Evolutionary conservation across 30 jellyfish, hydroid and myxozoan genomes (phyloP).

Genomic region (Catostylus mosaicus): DNA sequence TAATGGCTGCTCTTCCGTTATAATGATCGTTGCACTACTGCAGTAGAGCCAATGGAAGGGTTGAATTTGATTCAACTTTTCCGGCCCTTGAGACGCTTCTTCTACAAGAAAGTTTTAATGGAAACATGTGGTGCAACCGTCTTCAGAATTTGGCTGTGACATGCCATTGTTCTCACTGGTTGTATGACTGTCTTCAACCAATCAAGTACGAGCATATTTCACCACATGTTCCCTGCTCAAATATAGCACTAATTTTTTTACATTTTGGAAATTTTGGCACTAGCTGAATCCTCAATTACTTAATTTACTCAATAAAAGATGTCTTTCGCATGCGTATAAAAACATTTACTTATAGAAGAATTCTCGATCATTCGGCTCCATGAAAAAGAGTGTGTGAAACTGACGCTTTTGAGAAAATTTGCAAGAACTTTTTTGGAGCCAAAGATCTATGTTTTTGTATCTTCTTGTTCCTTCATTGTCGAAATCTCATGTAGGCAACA

Average conservation of each 20-base stretch:
- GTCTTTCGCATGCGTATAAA: not conserved
- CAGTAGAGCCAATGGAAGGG: conserved; percentile 23
- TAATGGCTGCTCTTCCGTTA: not conserved
- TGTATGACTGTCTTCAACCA: not conserved
- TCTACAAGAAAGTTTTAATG: not conserved
- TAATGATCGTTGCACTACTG: not conserved
- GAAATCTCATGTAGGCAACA: no score
- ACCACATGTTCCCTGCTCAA: not conserved
- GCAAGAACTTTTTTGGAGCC: no score
- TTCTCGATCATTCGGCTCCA: no score
- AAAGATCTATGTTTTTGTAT: no score
- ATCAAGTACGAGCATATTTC: not conserved
- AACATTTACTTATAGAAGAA: no score
- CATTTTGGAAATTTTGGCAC: not conserved
- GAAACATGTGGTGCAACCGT: not conserved
- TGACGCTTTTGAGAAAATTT: no score
- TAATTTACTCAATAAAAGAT: not conserved
- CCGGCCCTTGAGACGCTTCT: conserved; percentile 15
- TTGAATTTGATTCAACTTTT: conserved; percentile 19
- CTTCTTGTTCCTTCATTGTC: no score
- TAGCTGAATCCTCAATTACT: not conserved
- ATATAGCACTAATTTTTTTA: not conserved
- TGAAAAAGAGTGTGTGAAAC: no score
- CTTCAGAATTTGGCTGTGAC: conserved; percentile 1
- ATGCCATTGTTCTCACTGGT: not conserved